Evolutionary conservation across 23 tunicate genomes (phyloP), one percentile per base, ranked within the genome.

Genomic region (Styela clava): DNA sequence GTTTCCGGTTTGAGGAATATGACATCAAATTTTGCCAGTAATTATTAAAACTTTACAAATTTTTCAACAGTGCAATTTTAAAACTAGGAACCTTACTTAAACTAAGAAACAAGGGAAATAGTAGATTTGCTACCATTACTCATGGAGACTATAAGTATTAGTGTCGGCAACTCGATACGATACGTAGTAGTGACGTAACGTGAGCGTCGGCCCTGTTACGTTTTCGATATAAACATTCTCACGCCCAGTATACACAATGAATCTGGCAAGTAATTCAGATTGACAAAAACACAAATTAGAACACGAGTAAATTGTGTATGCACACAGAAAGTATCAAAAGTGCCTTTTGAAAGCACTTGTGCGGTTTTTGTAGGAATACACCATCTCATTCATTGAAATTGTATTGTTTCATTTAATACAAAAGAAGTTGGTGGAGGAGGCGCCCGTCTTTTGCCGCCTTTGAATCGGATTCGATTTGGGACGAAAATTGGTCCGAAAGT

Each of bases 151-250:
- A 12, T 5, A 5, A 44, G 7, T 44, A 44, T 44, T 12, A 44
- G 56, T 5, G 9, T 44, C 12, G 12, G 56, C 7, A 44, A 44
- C 12, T 5, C 56, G 12, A 44, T 44, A 44, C 56, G 7, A 12
- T 7, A 44, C 56, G 56, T 12, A 67, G 22, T 67, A 16, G 22
- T 67, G 71, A 67, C 71, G 71, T 67, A 67, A 67, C 2, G 71
- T 67, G 71, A 67, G 71, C 30, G 31, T 67, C 56, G 12, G 9
- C 7, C 7, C 56, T 44, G 16, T 67, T 29, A 67, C 30, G 71
- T 67, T 67, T 16, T 67, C 22, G 31, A 67, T 67, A 22, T 67
- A 67, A 67, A 67, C 71, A 67, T 67, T 67, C 71, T 67, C 71
- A 67, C 71, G 71, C 71, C 16, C 71, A 29, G 16, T 44, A 44